phyloP scores from a whole-genome alignment of 2,888 invertebrate genomes.

The Amorpha juglandis region DNA sequence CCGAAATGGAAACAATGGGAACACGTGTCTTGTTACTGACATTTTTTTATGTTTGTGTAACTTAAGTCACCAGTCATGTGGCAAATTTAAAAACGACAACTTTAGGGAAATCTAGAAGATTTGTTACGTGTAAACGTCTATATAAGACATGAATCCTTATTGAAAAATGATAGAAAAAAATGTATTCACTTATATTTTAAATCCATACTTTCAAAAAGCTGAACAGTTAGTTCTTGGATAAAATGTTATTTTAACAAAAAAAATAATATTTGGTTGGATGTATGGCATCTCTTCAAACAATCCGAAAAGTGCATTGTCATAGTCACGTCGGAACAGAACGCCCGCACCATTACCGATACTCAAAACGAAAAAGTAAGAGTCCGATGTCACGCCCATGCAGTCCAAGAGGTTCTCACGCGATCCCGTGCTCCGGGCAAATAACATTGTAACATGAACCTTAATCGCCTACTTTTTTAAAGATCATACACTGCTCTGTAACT shows the following conservation, averaged over 20 bases:
- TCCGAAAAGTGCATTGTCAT: slow-evolving; percentile 66
- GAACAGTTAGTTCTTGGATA: too few relatives aligned
- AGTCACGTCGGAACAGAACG: slow-evolving; percentile 70
- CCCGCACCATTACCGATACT: slow-evolving; percentile 65
- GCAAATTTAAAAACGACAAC: too few relatives aligned
- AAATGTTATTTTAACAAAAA: not conserved
- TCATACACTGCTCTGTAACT: slow-evolving; percentile 31
- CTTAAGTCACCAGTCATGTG: too few relatives aligned
- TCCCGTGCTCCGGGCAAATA: slow-evolving; percentile 73
- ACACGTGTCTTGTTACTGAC: slow-evolving; percentile 44
- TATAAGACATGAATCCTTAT: too few relatives aligned
- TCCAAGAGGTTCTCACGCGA: slow-evolving; percentile 80
- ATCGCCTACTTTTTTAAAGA: slow-evolving; percentile 52
- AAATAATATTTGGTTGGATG: not conserved
- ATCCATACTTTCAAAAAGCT: too few relatives aligned
- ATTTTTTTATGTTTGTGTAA: too few relatives aligned
- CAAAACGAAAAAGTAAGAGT: slow-evolving; percentile 68
- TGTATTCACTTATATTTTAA: too few relatives aligned
- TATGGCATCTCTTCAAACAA: not conserved
- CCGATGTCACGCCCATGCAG: slow-evolving; percentile 82
- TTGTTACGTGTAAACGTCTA: too few relatives aligned
- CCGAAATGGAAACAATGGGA: slow-evolving; percentile 44
- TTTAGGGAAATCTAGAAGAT: too few relatives aligned
- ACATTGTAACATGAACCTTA: slow-evolving; percentile 63
- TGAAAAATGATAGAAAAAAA: too few relatives aligned